Evolutionary conservation across 2,113 vertebrate species (phyloP).

Genomic region (Pygoscelis antarcticus): DNA sequence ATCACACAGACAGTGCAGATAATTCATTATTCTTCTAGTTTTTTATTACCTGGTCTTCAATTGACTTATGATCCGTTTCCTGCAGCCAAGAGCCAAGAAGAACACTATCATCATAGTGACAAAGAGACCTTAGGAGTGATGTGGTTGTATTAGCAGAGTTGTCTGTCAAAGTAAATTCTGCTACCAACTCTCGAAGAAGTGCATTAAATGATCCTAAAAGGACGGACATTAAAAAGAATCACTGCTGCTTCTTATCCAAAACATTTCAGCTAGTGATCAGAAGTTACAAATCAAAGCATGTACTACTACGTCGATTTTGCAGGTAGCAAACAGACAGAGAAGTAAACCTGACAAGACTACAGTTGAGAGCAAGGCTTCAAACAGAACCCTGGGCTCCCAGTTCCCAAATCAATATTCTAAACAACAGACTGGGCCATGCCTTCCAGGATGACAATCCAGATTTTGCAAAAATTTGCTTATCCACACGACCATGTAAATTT

Average conservation of each 20-base stretch:
- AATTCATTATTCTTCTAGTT: neutral
- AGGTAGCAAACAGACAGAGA: neutral
- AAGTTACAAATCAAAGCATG: neutral
- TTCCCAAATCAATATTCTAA: neutral
- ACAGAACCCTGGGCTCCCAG: neutral
- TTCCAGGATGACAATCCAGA: neutral
- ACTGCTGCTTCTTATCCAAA: neutral
- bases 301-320: neutral
- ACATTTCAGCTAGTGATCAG: neutral
- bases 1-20: neutral
- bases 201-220: slow-evolving; percentile 91
- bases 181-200: slow-evolving; percentile 93
- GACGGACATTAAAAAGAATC: neutral
- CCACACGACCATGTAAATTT: neutral
- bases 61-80: slow-evolving; percentile 98
- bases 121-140: slow-evolving; percentile 93
- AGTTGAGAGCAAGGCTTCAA: neutral
- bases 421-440: neutral
- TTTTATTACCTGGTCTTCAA: slow-evolving; percentile 92
- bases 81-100: slow-evolving; percentile 99
- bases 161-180: slow-evolving; percentile 97
- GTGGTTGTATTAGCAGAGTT: slow-evolving; percentile 98
- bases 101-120: slow-evolving; percentile 98
- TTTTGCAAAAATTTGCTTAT: neutral
- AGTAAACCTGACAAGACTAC: neutral